Conservation (phyloP, 1,140 invertebrate genomes). For the Procambarus clarkii region DNA sequence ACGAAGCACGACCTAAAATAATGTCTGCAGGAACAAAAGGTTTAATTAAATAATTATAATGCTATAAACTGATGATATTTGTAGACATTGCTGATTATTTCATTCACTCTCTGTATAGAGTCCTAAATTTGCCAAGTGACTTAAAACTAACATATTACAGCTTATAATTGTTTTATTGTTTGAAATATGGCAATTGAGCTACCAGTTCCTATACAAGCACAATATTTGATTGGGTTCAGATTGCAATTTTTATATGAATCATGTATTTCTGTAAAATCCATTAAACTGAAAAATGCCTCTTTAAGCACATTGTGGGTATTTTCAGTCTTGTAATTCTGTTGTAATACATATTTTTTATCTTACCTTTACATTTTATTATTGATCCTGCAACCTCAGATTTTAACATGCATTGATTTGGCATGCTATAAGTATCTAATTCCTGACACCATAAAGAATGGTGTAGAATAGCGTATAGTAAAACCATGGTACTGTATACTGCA, state of each 20-base stretch:
- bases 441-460: no score
- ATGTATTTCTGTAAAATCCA: neutral
- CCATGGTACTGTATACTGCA: no score
- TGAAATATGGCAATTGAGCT: neutral
- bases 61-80: neutral
- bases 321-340: neutral
- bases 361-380: neutral
- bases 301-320: neutral
- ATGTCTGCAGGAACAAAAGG: neutral
- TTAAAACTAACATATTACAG: neutral
- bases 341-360: constrained; percentile 21
- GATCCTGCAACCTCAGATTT: no score
- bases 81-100: neutral
- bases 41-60: neutral
- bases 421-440: no score
- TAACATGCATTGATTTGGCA: no score
- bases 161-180: neutral
- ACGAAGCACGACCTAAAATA: neutral
- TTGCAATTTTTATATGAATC: neutral
- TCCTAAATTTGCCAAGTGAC: neutral
- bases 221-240: neutral
- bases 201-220: neutral
- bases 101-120: neutral
- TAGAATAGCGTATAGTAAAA: no score
- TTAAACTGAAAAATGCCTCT: neutral